These are phyloP conservation scores for Bursaphelenchus okinawaensis DNA, from an alignment of 2,888 invertebrate genomes.

Conservation along the genomic window DNA sequence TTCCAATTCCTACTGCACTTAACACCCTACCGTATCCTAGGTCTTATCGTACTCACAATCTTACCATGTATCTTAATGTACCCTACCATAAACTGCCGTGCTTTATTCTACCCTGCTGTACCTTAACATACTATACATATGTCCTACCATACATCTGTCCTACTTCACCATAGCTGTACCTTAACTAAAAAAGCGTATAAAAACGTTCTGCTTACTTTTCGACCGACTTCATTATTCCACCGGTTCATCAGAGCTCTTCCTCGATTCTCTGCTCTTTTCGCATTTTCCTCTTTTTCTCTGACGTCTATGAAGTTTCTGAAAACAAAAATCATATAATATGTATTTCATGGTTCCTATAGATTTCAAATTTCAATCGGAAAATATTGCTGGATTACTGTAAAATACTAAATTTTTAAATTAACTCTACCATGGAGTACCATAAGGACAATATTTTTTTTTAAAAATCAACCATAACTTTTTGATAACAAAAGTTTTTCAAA, in stretches of 20 bases:
- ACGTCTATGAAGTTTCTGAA: constrained; percentile 78
- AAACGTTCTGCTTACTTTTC: constrained; percentile 68
- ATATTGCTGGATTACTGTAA: background rate
- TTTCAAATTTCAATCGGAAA: background rate
- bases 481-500: no score
- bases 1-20: no score
- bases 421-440: no score
- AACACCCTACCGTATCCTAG: no score
- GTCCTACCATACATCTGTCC: no score
- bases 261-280: constrained; percentile 72
- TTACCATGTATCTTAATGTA: no score
- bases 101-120: no score
- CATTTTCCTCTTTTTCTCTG: constrained; percentile 72
- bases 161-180: no score
- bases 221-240: constrained; percentile 94
- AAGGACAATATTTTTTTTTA: background rate
- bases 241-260: constrained; percentile 88
- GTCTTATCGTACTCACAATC: no score
- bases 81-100: no score
- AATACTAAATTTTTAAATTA: background rate
- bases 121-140: background rate
- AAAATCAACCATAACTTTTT: background rate
- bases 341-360: background rate
- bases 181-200: no score
- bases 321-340: background rate